Percentiles rank a stretch among this genome's conserved stretches.
These are phyloP conservation scores for Xylota segnis DNA, from an alignment of 2,888 invertebrate species.

Conservation along the genomic window DNA sequence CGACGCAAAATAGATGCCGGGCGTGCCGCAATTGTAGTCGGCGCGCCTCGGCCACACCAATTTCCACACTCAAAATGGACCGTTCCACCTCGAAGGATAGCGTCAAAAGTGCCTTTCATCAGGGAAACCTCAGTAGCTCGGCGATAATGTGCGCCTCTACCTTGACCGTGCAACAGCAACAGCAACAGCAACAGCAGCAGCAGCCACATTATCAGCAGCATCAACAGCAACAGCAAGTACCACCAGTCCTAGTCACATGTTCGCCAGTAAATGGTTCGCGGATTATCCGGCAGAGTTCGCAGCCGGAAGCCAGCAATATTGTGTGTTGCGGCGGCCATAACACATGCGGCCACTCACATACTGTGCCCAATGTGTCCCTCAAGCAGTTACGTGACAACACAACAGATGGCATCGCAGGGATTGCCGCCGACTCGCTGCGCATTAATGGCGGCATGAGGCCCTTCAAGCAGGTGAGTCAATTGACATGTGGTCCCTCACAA, in stretches of 20 bases:
- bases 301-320: constrained; percentile 84
- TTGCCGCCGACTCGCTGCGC: constrained; percentile 97
- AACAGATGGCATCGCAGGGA: constrained; percentile 95
- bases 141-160: constrained; percentile 81
- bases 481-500: constrained; percentile 55
- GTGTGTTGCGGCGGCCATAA: constrained; percentile 87
- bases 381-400: constrained; percentile 92
- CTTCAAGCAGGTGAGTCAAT: constrained; percentile 93
- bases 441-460: constrained; percentile 98
- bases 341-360: constrained; percentile 87
- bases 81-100: constrained; percentile 94
- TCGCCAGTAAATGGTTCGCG: constrained; percentile 88
- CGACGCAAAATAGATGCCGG: constrained; percentile 86
- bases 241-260: constrained; percentile 90
- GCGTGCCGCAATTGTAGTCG: constrained; percentile 90
- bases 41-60: constrained; percentile 92
- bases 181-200: constrained; percentile 77
- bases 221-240: constrained; percentile 84
- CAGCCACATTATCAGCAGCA: constrained; percentile 83
- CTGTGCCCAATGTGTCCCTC: constrained; percentile 93
- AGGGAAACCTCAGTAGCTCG: constrained; percentile 83
- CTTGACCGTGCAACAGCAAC: constrained; percentile 78
- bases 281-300: constrained; percentile 90
- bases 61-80: constrained; percentile 90
- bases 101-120: constrained; percentile 89